A percentile compares a stretch with the other conserved stretches of the same genome.
These are phyloP conservation scores for Gnatocerus cornutus DNA, from an alignment of 2,888 invertebrate genomes.

Conservation along the genomic window DNA sequence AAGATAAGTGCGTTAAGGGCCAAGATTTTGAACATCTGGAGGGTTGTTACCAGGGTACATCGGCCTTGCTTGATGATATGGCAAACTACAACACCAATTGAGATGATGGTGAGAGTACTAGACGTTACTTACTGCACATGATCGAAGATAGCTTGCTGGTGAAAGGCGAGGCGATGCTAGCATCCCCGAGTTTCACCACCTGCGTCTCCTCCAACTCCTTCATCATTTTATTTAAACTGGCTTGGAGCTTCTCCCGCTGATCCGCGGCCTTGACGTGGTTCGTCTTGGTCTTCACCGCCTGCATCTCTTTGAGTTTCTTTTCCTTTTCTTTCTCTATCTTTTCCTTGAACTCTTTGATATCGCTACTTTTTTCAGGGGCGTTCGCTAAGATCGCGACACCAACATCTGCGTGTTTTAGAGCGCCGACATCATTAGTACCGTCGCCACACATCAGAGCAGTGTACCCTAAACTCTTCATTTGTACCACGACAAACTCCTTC, in stretches of 20 bases:
- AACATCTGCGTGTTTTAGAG: conserved; percentile 98
- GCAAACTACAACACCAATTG: conserved; percentile 82
- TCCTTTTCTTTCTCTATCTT: conserved; percentile 57
- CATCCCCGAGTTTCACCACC: conserved; percentile 97
- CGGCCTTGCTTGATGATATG: conserved; percentile 99
- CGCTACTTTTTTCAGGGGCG: conserved; percentile 78
- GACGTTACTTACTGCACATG: conserved; percentile 91
- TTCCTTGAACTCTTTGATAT: conserved; percentile 66
- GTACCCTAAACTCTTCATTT: conserved; percentile 90
- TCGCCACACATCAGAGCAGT: conserved; percentile 99
- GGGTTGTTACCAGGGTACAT: conserved; percentile 98
- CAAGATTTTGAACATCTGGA: conserved; percentile 99
- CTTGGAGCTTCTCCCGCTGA: conserved; percentile 63
- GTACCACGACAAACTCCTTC: conserved; percentile 95
- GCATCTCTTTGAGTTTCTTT: conserved; percentile 58
- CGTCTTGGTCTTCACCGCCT: conserved; percentile 56
- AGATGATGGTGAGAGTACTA: no score
- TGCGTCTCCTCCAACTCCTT: conserved; percentile 90
- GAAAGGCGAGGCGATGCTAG: conserved; percentile 99
- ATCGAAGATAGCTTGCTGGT: conserved; percentile 98
- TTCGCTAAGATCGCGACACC: conserved; percentile 93
- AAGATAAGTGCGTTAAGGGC: conserved; percentile 97
- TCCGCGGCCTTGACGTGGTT: conserved; percentile 60
- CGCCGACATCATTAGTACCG: conserved; percentile 99
- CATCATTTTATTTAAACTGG: conserved; percentile 78